Conservation (phyloP, 2,113 vertebrate species). For the Pterocles gutturalis region DNA sequence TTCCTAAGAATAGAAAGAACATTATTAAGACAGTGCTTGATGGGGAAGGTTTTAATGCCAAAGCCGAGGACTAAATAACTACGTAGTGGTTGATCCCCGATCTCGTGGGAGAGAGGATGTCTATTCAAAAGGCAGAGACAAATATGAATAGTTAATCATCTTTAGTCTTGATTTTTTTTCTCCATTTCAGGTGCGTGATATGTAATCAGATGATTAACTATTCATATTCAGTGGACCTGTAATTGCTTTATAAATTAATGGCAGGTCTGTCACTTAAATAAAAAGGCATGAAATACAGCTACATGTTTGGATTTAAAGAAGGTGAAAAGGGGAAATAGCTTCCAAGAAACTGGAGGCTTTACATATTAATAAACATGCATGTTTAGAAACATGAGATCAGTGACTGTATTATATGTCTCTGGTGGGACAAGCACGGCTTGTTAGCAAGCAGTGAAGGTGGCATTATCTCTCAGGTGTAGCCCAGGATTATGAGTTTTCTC, state of each 20-base stretch:
- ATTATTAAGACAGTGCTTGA: background rate
- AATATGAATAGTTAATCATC: slow-evolving; percentile 31
- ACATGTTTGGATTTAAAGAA: background rate
- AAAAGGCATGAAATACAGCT: background rate
- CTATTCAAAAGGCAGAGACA: slow-evolving; percentile 29
- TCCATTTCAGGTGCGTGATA: background rate
- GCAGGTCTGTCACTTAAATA: background rate
- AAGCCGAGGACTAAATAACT: background rate
- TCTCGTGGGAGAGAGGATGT: slow-evolving; percentile 17
- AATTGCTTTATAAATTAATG: background rate
- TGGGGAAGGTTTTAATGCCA: background rate
- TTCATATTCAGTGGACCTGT: background rate
- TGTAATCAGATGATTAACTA: no score
- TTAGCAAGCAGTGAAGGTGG: background rate
- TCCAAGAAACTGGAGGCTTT: background rate
- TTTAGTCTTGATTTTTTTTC: background rate
- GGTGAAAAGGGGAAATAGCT: background rate
- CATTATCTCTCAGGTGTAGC: background rate
- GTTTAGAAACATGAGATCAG: background rate
- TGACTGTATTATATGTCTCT: background rate
- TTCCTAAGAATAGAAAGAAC: background rate
- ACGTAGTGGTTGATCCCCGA: slow-evolving; percentile 32
- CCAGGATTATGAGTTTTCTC: background rate
- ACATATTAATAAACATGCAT: background rate
- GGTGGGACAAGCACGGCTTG: background rate